phyloP scores from a whole-genome alignment of 2,888 invertebrate genomes.

The Hololepta plana region DNA sequence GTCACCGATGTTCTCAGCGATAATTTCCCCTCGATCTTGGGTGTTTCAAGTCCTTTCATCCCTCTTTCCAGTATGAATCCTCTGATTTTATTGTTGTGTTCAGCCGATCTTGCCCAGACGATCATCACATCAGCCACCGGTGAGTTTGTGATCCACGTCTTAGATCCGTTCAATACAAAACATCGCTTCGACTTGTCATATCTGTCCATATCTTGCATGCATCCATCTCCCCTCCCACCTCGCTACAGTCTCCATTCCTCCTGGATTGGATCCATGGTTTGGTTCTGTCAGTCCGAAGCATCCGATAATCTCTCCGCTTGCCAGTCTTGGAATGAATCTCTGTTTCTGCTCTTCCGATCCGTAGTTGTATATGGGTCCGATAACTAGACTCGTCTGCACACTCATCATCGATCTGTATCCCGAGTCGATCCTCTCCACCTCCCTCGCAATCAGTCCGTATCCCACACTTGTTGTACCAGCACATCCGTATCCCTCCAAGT shows the following conservation, averaged over 20 bases:
- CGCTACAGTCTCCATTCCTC: slow-evolving; percentile 69
- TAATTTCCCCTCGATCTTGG: slow-evolving; percentile 92
- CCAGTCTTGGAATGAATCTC: slow-evolving; percentile 71
- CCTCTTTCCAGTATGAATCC: slow-evolving; percentile 83
- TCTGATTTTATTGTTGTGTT: slow-evolving; percentile 54
- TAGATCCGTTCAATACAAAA: slow-evolving; percentile 83
- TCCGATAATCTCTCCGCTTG: slow-evolving; percentile 69
- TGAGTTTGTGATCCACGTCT: slow-evolving; percentile 95
- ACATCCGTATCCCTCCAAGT: slow-evolving; percentile 84
- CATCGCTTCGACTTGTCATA: no score
- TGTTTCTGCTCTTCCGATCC: slow-evolving; percentile 81
- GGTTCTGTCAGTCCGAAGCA: slow-evolving; percentile 97
- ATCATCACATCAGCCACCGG: slow-evolving; percentile 87
- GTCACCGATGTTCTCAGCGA: slow-evolving; percentile 87
- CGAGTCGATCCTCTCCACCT: slow-evolving; percentile 85
- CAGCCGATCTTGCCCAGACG: slow-evolving; percentile 86
- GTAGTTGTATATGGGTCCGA: slow-evolving; percentile 84
- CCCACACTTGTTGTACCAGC: slow-evolving; percentile 86
- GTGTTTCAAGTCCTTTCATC: slow-evolving; percentile 58
- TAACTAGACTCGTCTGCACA: slow-evolving; percentile 92
- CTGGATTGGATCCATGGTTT: slow-evolving; percentile 90
- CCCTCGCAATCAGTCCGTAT: slow-evolving; percentile 87
- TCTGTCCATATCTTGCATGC: no score
- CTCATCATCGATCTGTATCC: slow-evolving; percentile 91
- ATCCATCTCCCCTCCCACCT: slow-evolving; percentile 68